A percentile compares a stretch with the other conserved stretches of the same genome.
Conservation (phyloP, 1,140 invertebrate genomes). For the Drosophila kurseongensis region DNA sequence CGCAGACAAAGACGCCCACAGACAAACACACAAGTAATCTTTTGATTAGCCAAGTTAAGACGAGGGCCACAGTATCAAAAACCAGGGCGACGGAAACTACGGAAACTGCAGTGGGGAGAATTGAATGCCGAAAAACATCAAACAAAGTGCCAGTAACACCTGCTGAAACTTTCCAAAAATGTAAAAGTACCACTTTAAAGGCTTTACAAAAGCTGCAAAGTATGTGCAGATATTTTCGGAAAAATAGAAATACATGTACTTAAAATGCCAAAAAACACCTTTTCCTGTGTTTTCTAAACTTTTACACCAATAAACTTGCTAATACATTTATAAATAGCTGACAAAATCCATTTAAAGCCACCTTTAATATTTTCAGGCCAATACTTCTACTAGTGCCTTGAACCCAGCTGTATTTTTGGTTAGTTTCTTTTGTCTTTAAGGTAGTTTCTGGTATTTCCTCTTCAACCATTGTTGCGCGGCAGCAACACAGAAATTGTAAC, state of each 20-base stretch:
- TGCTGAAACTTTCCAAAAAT: neutral
- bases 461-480: constrained; percentile 13
- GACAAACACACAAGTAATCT: constrained; percentile 22
- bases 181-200: neutral
- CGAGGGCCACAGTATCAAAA: constrained; percentile 4
- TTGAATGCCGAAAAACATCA: constrained; percentile 9
- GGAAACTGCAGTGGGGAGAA: constrained; percentile 3
- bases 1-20: constrained; percentile 23
- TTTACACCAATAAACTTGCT: no score
- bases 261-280: neutral
- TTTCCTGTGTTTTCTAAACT: no score
- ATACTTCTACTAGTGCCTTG: neutral
- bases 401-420: neutral
- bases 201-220: neutral
- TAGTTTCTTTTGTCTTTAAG: neutral
- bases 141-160: constrained; percentile 3
- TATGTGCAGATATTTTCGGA: neutral
- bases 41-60: constrained; percentile 43
- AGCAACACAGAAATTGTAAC: constrained; percentile 37
- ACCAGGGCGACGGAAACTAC: constrained; percentile 11
- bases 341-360: no score
- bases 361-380: no score
- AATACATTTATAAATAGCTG: no score
- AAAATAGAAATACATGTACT: neutral
- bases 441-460: no score